phyloP scores from a whole-genome alignment of 30 jellyfish, hydroid and myxozoan species.

The Cassiopea xamachana region DNA sequence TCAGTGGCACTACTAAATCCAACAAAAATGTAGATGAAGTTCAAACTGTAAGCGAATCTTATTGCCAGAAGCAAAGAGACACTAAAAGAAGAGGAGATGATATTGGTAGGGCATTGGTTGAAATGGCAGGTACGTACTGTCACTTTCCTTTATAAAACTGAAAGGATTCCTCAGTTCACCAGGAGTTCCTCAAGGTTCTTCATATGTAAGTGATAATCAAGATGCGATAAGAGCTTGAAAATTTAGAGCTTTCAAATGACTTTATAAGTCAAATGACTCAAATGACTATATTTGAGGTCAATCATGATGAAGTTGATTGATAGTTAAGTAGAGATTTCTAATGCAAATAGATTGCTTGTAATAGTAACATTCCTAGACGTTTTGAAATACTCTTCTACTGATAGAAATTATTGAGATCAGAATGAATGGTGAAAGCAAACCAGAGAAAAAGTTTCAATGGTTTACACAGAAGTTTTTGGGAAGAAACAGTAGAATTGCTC shows the following conservation, averaged over 20 bases:
- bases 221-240: too few relatives aligned
- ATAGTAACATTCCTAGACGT: too few relatives aligned
- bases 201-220: too few relatives aligned
- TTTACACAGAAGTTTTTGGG: constrained; percentile 1
- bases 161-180: too few relatives aligned
- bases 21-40: constrained; percentile 20
- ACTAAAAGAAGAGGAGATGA: constrained; percentile 61
- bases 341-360: too few relatives aligned
- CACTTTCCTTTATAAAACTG: too few relatives aligned
- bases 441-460: constrained; percentile 21
- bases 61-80: constrained; percentile 31
- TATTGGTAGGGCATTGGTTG: constrained; percentile 58
- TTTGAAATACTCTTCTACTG: background rate
- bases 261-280: too few relatives aligned
- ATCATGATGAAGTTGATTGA: too few relatives aligned
- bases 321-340: too few relatives aligned
- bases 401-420: constrained; percentile 13
- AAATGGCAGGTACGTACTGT: constrained; percentile 61
- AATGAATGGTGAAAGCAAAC: constrained; percentile 1
- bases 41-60: constrained; percentile 13
- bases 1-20: constrained; percentile 8
- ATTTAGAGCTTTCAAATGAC: too few relatives aligned
- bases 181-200: too few relatives aligned
- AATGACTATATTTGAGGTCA: too few relatives aligned
- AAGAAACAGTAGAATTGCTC: constrained; percentile 27